Evolutionary conservation across 2,888 invertebrate species (phyloP), one percentile per base, ranked within the genome.

Genomic region (Phaonia tiefii): DNA sequence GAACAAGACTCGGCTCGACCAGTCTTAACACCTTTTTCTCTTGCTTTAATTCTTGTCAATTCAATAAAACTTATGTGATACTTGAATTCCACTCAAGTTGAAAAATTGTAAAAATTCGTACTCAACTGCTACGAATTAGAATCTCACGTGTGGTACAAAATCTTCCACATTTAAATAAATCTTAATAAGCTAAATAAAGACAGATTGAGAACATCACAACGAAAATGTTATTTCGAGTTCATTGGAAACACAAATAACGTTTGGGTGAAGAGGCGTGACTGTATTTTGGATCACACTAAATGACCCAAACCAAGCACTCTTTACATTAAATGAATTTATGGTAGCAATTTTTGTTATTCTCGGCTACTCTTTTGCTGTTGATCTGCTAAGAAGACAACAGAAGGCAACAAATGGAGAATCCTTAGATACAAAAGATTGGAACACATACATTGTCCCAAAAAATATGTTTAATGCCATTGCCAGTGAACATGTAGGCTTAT

Each of bases 241-340:
- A 63, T 42, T 63, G 63, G 42, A 20, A 39, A 13, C 22, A 63
- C 63, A 63, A 22, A 63, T 22, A 37, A 60, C 37, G 20, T 60
- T 39, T 37, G 20, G 17, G 7, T 5, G 37, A 31, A 60, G 39
- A 39, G 39, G 20, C 8, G 31, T 5, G 8, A 42, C 63, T 20
- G 13, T 22, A 42, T 42, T 63, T 63, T 42, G n/a, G 39, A 22
- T 22, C 39, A 22, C 39, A 63, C 22, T 39, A 22, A 42, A 20
- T n/a, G 63, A 4, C 42, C 54, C 25, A 31, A 31, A 31, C 31
- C 31, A 31, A 31, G 25, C 11, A 25, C 54, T 54, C 25, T 2
- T 54, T 54, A 20, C 63, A 22, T 42, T 63, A 63, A 63, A 63
- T 63, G 39, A 63, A 63, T 63, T 63, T 63, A 63, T 42, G 37